Evolutionary conservation across 2,797 vertebrate species (phyloP), one percentile per base, ranked within the genome.

Genomic region (Pampus argenteus): DNA sequence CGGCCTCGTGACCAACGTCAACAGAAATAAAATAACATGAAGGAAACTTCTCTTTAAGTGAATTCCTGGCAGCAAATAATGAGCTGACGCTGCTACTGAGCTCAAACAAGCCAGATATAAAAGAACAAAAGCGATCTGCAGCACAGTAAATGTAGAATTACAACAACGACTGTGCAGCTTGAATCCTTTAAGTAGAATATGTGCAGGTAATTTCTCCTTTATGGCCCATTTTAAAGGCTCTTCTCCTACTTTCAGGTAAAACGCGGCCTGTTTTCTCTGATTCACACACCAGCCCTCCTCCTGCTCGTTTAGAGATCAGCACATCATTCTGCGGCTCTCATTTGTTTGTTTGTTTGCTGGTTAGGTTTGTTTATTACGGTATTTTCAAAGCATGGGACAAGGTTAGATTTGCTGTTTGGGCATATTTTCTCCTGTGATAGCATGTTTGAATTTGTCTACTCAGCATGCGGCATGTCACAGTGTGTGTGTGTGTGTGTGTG

Each of bases 401-500:
- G 74, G 69, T 86, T 79, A 79, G 90, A 93, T 88, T 88, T 88
- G 91, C 94, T 93, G 86, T 83, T 88, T 77, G 89, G 88, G 91
- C 93, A 93, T 75, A 91, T 93, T 95, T 92, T 88, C 86, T 87
- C 90, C 86, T 92, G 93, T 93, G 91, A 91, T 91, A 91, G 93
- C 93, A 93, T 93, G 92, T 95, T 94, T 92, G 75, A 85, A 92
- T 94, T 82, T 94, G 94, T 93, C 93, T 81, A 93, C 91, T 95
- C 94, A 95, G 94, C 94, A 94, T 68, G 84, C 81, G 14, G 88
- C 86, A 63, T 91, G 93, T 94, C 91, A 92, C 89, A 31, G 81
- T 66, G 76, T 57, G 79, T 83, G 80, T 83, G 86, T 76, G 80
- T 88, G 82, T 85, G 86, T 89, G 81, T 74, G 85, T 82, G 85